Percentiles rank a stretch among this genome's conserved stretches.
Evolutionary conservation across 1,140 invertebrate genomes (phyloP).

Genomic region (Batillaria attramentaria): DNA sequence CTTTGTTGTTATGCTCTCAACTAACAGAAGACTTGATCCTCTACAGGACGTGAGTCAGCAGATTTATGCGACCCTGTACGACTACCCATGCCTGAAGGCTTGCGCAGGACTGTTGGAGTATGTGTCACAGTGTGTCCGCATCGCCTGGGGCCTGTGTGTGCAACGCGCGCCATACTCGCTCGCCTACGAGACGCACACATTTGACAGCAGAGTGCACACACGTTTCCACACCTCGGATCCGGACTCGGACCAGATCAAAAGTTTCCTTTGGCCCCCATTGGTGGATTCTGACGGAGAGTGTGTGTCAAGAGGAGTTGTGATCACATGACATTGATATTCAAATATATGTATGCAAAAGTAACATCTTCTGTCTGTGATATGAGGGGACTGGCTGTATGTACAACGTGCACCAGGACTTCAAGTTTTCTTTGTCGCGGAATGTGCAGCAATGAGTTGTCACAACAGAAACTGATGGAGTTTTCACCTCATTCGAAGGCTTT

Average conservation of each 20-base stretch:
- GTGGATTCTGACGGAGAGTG: slow-evolving; percentile 78
- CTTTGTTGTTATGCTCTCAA: too few relatives aligned
- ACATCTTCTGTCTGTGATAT: too few relatives aligned
- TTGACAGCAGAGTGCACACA: slow-evolving; percentile 72
- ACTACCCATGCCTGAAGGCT: slow-evolving; percentile 81
- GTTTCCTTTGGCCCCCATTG: slow-evolving; percentile 83
- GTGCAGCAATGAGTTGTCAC: too few relatives aligned
- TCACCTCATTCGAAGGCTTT: too few relatives aligned
- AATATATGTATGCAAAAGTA: too few relatives aligned
- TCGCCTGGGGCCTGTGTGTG: slow-evolving; percentile 77
- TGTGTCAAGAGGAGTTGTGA: slow-evolving; percentile 81
- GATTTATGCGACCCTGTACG: slow-evolving; percentile 81
- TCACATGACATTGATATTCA: slow-evolving; percentile 74
- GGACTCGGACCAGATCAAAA: slow-evolving; percentile 76
- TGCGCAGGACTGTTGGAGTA: slow-evolving; percentile 79
- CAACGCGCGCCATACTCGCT: slow-evolving; percentile 74
- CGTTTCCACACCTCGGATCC: slow-evolving; percentile 79
- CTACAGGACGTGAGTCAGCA: slow-evolving; percentile 79
- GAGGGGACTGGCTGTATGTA: too few relatives aligned
- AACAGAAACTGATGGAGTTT: too few relatives aligned
- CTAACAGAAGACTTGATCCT: too few relatives aligned
- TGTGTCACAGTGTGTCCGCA: slow-evolving; percentile 77
- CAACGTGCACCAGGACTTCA: too few relatives aligned
- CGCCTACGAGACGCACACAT: slow-evolving; percentile 75
- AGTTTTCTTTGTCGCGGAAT: too few relatives aligned